Percentiles rank a stretch among this genome's conserved stretches.
These are phyloP conservation scores for Pilophorus perplexus DNA, from an alignment of 2,888 invertebrate species.

Conservation along the genomic window DNA sequence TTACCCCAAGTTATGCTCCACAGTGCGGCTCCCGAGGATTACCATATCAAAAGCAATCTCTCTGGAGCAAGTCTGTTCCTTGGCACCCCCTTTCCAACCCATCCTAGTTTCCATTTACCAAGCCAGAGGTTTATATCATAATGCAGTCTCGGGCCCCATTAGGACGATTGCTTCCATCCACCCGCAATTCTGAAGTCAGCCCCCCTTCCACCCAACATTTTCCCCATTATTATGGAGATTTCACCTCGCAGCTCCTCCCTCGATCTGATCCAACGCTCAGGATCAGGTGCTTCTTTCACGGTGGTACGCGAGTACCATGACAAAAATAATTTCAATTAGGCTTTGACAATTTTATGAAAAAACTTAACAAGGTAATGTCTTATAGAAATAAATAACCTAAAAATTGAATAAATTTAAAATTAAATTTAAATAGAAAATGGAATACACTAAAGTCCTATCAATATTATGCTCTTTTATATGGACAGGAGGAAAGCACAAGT, in stretches of 20 bases:
- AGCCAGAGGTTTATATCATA: constrained; percentile 32
- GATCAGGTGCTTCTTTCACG: too few relatives aligned
- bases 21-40: constrained; percentile 33
- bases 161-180: constrained; percentile 31
- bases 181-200: not conserved
- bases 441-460: too few relatives aligned
- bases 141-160: constrained; percentile 38
- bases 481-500: too few relatives aligned
- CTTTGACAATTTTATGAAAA: too few relatives aligned
- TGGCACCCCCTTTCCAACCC: constrained; percentile 7
- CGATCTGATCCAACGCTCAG: too few relatives aligned
- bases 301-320: too few relatives aligned
- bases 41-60: constrained; percentile 43
- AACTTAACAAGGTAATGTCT: too few relatives aligned
- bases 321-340: too few relatives aligned
- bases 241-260: not conserved
- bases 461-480: too few relatives aligned
- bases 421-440: too few relatives aligned
- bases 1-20: constrained; percentile 42
- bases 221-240: constrained; percentile 36
- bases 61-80: constrained; percentile 23
- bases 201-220: constrained; percentile 8
- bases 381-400: too few relatives aligned
- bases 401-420: too few relatives aligned
- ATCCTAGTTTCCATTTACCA: not conserved